Percentiles rank a stretch among this genome's conserved stretches.
Conservation (phyloP, 2,113 vertebrate genomes). For the Colius striatus region DNA sequence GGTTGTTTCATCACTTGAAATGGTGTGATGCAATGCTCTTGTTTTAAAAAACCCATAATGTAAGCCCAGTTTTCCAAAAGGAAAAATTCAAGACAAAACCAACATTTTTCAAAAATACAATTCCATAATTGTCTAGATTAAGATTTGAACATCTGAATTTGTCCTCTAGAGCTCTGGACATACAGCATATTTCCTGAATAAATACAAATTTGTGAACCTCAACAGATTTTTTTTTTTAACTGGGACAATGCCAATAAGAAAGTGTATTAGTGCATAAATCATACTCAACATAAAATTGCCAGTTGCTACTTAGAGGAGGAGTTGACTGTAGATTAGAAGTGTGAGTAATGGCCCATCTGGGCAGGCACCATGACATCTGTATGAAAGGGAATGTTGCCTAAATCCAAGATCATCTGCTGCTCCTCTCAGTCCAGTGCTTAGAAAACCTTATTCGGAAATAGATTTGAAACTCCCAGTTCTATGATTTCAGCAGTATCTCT, state of each 20-base stretch:
- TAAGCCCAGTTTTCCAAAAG: background rate
- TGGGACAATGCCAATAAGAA: background rate
- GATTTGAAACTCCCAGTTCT: background rate
- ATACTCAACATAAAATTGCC: background rate
- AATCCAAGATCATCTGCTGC: background rate
- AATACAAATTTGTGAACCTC: background rate
- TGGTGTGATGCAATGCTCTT: background rate
- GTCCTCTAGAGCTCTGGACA: background rate
- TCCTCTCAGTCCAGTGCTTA: background rate
- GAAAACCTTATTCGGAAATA: background rate
- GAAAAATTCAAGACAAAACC: background rate
- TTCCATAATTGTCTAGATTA: background rate
- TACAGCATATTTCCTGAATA: background rate
- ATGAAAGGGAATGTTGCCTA: background rate
- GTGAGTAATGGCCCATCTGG: background rate
- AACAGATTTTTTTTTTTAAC: background rate
- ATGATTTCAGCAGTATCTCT: background rate
- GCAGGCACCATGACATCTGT: background rate
- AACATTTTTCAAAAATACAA: background rate
- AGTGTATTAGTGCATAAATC: background rate
- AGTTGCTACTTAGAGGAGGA: background rate
- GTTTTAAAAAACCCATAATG: background rate
- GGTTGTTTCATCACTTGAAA: background rate
- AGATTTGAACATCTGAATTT: background rate
- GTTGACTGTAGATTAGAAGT: background rate